phyloP scores from a whole-genome alignment of 2,888 invertebrate genomes.

The Noctuana brunneofusca region DNA sequence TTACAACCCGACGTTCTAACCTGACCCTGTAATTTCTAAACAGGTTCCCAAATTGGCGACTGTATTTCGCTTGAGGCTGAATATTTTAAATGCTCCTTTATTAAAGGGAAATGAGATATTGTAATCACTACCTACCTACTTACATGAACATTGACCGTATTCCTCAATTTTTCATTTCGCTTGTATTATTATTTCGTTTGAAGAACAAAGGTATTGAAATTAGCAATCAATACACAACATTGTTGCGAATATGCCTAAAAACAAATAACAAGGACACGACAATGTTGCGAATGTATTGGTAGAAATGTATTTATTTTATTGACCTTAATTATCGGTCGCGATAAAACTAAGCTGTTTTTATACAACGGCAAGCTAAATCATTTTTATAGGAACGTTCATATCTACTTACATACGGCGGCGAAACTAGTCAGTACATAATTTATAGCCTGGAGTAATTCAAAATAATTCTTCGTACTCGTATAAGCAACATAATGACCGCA shows the following conservation, averaged over 20 bases:
- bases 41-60: conserved; percentile 80
- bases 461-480: conserved; percentile 9
- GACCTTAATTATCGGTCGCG: too few relatives aligned
- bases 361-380: too few relatives aligned
- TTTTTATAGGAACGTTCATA: too few relatives aligned
- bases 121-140: conserved; percentile 67
- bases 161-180: conserved; percentile 32
- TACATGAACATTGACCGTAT: conserved; percentile 39
- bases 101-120: conserved; percentile 76
- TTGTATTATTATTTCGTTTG: conserved; percentile 31
- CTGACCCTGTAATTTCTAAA: conserved; percentile 82
- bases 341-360: too few relatives aligned
- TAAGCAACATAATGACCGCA: conserved; percentile 37
- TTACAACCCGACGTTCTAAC: conserved; percentile 56
- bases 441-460: conserved; percentile 37
- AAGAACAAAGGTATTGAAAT: not conserved
- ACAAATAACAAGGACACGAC: not conserved
- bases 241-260: not conserved
- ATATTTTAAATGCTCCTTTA: conserved; percentile 72
- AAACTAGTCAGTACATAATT: conserved; percentile 16
- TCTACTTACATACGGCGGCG: conserved; percentile 1
- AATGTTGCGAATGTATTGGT: too few relatives aligned
- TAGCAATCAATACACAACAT: not conserved
- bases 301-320: too few relatives aligned
- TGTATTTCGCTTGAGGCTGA: conserved; percentile 66